Base-by-base conservation (phyloP, 2,888 invertebrate species). In the Drosophila anomalata region DNA sequence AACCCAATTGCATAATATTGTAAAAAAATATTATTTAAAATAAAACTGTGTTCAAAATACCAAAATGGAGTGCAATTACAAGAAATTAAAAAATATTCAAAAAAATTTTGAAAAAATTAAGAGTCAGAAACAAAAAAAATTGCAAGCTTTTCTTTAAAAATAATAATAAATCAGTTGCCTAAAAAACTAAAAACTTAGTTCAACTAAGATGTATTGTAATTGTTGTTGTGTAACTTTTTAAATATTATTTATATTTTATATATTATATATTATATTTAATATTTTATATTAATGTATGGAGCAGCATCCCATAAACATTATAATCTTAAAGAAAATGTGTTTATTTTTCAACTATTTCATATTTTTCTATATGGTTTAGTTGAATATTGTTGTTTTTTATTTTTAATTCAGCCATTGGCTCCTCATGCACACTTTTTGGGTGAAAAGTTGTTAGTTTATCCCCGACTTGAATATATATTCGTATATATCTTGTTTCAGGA, bases 1-100 rank as follows among this genome's bases (percentile, higher is more conserved):
- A 70, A 55, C 58, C 74, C 76, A 77, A 79, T 79, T 73, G 68
- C 41, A 22, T 59, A 70, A 29, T 26, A 26, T 26, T 26, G 26
- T 26, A 26, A 26, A 26, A 44, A 44, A 17, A 52, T 52, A 58
- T 61, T 66, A n/a, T 39, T 12, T 62, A 78, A 71, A 83, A 86
- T 83, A 77, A 83, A 83, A 80, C 80, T 80, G 78, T 68, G 77
- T 70, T 83, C 86, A 75, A 77, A 80, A 82, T 77, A 72, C 79
- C 66, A 14, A 60, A 62, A 67, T 14, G n/a, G 39, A 63, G 57
- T 67, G 39, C n/a, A 69, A 51, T 55, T 51, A 75, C 12, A 22
- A 42, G 33, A 41, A 20, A 17, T 41, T 39, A 6, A 39, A 39
- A 14, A 39, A 7, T 22, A 22, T 22, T 22, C 9, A 20, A 9